Evolutionary conservation across 2,113 vertebrate species (phyloP).

Genomic region (Phodopus roborovskii): DNA sequence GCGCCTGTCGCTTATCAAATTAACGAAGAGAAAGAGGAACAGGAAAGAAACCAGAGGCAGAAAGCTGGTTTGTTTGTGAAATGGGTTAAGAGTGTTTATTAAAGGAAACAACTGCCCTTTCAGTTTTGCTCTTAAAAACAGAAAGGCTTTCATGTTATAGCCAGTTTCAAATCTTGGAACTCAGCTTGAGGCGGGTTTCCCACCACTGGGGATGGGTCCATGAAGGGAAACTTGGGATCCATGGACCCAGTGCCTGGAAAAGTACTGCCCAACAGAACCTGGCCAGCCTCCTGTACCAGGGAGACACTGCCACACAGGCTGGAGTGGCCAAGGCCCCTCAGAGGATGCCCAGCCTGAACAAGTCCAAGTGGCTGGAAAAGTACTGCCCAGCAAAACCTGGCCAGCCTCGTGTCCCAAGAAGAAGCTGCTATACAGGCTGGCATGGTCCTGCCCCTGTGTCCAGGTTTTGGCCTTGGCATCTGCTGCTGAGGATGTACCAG

Average conservation of each 20-base stretch:
- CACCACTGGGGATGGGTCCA: neutral
- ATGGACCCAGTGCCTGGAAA: conserved; percentile 41
- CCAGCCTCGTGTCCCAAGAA: neutral
- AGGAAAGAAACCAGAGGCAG: neutral
- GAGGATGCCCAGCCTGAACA: neutral
- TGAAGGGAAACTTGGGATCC: neutral
- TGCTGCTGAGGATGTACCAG: neutral
- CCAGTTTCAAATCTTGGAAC: conserved; percentile 18
- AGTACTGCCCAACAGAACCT: conserved; percentile 3
- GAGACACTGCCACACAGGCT: neutral
- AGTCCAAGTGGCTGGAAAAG: conserved; percentile 58
- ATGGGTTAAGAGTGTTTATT: conserved; percentile 28
- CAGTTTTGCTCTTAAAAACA: neutral
- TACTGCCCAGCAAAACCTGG: neutral
- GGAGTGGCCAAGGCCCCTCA: neutral
- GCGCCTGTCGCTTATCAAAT: neutral
- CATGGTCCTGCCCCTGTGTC: neutral
- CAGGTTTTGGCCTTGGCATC: neutral
- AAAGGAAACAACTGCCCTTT: conserved; percentile 33
- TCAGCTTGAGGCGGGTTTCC: neutral
- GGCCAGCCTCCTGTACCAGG: neutral
- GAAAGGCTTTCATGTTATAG: conserved; percentile 20
- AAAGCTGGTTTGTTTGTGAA: conserved; percentile 35
- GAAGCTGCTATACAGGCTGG: neutral
- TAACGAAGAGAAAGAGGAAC: neutral